phyloP scores from a whole-genome alignment of 2,797 vertebrate genomes.

The Eulemur mongoz region DNA sequence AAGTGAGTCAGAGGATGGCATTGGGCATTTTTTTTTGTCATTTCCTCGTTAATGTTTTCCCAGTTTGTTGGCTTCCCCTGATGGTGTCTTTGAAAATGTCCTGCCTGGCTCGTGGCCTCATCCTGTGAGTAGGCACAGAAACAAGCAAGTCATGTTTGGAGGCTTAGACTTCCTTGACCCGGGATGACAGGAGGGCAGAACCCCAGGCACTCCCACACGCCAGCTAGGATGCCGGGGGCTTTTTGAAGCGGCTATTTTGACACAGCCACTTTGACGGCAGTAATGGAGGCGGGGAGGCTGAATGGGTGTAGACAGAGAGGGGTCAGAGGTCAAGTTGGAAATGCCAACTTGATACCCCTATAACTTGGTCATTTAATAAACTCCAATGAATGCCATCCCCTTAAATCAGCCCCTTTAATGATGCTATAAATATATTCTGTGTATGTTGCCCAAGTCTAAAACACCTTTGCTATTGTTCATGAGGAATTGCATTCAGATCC shows the following conservation, averaged over 20 bases:
- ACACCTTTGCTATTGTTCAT: neutral
- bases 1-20: neutral
- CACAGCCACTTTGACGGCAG: neutral
- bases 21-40: conserved; percentile 21
- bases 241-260: neutral
- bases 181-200: neutral
- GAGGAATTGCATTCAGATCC: neutral
- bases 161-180: neutral
- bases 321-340: neutral
- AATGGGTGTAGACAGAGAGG: neutral
- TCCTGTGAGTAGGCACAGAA: neutral
- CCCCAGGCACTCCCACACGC: too few relatives aligned
- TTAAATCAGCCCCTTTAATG: neutral
- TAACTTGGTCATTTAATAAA: neutral
- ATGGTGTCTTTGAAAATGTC: neutral
- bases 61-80: neutral
- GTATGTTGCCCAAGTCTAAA: neutral
- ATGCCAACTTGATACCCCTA: neutral
- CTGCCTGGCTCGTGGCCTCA: neutral
- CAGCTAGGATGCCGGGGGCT: neutral
- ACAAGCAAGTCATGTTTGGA: neutral
- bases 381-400: neutral
- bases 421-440: neutral
- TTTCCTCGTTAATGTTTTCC: neutral
- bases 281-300: neutral